Conservation (phyloP, 2,888 invertebrate species). For the Drosophila limbata region DNA sequence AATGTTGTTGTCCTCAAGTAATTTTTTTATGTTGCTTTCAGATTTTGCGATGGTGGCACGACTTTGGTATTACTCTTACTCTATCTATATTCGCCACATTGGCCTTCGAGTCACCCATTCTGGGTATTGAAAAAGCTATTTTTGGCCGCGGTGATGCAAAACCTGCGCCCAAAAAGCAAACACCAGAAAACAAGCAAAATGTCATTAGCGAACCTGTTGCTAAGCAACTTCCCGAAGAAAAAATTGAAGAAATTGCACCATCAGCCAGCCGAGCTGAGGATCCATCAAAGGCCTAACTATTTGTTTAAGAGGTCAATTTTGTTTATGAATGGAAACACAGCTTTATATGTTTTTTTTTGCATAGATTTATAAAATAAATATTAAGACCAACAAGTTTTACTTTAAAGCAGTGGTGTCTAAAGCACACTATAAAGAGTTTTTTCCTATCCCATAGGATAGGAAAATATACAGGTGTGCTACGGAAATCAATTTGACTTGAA, state of each 20-base stretch:
- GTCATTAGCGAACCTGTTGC: not conserved
- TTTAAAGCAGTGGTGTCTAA: no score
- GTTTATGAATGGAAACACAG: not conserved
- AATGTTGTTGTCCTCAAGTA: not conserved
- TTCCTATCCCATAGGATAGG: no score
- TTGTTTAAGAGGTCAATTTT: not conserved
- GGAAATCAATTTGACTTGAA: no score
- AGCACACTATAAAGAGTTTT: no score
- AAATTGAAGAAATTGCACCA: slow-evolving; percentile 36
- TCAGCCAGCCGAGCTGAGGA: slow-evolving; percentile 34
- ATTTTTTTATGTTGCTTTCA: slow-evolving; percentile 57
- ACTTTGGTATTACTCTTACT: slow-evolving; percentile 84
- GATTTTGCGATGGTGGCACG: slow-evolving; percentile 85
- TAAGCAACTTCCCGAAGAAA: slow-evolving; percentile 13
- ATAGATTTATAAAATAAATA: not conserved
- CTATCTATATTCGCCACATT: slow-evolving; percentile 85
- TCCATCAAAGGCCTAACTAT: slow-evolving; percentile 60
- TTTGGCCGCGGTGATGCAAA: slow-evolving; percentile 64
- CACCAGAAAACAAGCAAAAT: slow-evolving; percentile 40
- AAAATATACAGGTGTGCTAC: no score
- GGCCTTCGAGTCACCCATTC: slow-evolving; percentile 86
- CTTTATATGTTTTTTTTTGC: not conserved
- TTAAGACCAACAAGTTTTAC: not conserved
- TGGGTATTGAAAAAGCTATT: slow-evolving; percentile 85
- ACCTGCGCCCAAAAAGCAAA: slow-evolving; percentile 56